Conservation (phyloP, 2,888 invertebrate genomes). For the Polymixis lichenea region DNA sequence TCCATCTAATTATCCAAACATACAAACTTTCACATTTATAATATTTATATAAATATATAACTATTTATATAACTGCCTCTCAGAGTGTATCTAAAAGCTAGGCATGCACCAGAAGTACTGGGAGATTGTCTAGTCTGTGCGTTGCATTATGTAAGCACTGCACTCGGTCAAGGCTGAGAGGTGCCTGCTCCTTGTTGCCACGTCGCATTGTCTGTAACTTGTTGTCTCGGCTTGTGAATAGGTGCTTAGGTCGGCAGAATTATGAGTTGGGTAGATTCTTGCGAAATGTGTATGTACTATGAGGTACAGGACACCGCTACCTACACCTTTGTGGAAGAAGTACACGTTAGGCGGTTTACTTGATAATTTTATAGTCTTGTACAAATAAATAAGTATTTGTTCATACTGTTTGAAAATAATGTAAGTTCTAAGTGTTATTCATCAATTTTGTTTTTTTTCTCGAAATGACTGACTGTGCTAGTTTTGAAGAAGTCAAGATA, state of each 20-base stretch:
- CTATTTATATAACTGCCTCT: background rate
- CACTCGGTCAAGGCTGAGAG: conserved; percentile 68
- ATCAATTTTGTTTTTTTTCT: background rate
- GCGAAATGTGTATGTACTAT: background rate
- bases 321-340: background rate
- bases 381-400: background rate
- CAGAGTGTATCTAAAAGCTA: background rate
- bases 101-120: conserved; percentile 13
- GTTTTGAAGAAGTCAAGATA: background rate
- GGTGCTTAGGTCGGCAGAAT: background rate
- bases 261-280: background rate
- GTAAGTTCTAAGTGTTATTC: background rate
- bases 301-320: background rate
- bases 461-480: background rate
- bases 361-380: background rate
- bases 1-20: too few species aligned
- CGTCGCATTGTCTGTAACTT: background rate
- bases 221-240: background rate
- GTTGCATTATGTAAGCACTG: conserved; percentile 44
- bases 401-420: background rate
- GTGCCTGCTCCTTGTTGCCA: conserved; percentile 49
- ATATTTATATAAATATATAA: too few species aligned
- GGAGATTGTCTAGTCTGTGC: conserved; percentile 4
- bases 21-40: too few species aligned
- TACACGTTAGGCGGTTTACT: background rate